Base-by-base conservation (phyloP, 64 coral and sea anemone genomes). In the Platygyra sinensis region DNA sequence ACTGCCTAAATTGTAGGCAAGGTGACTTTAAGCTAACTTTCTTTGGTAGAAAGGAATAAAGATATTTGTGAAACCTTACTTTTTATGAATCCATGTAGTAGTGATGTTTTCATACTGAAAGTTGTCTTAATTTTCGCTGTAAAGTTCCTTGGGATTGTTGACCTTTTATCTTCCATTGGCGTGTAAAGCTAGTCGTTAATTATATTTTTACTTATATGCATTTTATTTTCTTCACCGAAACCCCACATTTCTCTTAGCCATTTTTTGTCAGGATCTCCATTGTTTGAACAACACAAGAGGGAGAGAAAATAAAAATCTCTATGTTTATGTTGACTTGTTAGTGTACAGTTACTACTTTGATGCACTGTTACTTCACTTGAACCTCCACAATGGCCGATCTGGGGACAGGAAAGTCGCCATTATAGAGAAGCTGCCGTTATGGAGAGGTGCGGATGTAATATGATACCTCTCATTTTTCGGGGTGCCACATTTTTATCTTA, bases 141-240 rank as follows among this genome's bases (percentile, higher is more conserved):
- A 79, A 77, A 79, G 28, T 52, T 79, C 46, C n/a, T 60, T 54
- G 78, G 28, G 30, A 29, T 27, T 61, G 27, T 27, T 29, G 17
- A 15, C 25, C 5, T 83, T 36, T 15, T 38, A 46, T 19, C 36
- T 36, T 28, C 14, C 42, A 25, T 22, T 67, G 18, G 63, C 54
- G 16, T 31, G 25, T 20, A 22, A 67, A 83, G 30, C 60, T 22
- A 38, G 33, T 36, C 38, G 8, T 67, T 67, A 22, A 36, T 12
- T 16, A 54, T 42, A 83, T 83, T 83, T 83, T 83, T 65, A 83
- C 61, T 32, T 12, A 16, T 46, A 29, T 79, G 10, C 32, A 65
- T 83, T 83, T 83, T 83, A 83, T 83, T 83, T 38, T 33, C 61
- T 65, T 65, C 31, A 32, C 25, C 28, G 31, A 27, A 31, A 19